Evolutionary conservation across 1,140 invertebrate genomes (phyloP).

Genomic region (Lepidotrigona ventralis): DNA sequence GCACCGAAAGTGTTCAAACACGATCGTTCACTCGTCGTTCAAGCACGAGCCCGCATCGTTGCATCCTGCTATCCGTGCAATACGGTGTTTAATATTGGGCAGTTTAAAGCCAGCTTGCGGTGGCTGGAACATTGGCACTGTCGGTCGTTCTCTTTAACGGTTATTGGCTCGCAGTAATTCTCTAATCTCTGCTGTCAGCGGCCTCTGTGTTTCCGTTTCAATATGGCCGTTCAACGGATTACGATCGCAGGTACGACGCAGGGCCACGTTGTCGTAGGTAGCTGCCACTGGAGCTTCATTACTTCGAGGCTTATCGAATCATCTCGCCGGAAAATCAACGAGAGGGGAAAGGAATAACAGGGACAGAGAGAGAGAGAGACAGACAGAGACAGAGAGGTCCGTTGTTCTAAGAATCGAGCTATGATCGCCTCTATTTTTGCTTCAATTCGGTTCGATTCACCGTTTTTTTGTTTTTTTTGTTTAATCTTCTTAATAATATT

Average conservation of each 20-base stretch:
- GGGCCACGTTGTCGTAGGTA: conserved; percentile 60
- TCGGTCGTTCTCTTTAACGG: conserved; percentile 78
- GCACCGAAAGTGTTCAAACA: neutral
- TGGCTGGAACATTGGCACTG: conserved; percentile 66
- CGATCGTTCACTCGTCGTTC: neutral
- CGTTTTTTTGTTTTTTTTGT: no score
- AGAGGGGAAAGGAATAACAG: conserved; percentile 27
- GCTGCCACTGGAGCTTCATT: conserved; percentile 71
- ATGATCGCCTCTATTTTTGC: neutral
- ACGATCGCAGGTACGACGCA: conserved; percentile 60
- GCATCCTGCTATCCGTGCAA: conserved; percentile 56
- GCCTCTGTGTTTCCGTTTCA: conserved; percentile 75
- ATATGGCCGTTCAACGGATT: conserved; percentile 72
- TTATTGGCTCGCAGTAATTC: conserved; percentile 77
- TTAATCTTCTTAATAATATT: neutral
- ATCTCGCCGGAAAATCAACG: conserved; percentile 59
- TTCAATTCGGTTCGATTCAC: neutral
- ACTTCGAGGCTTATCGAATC: conserved; percentile 71
- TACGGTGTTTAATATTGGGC: conserved; percentile 72
- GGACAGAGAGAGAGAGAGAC: neutral
- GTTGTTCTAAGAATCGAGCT: conserved; percentile 15
- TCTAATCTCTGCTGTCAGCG: conserved; percentile 78
- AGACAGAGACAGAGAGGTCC: neutral
- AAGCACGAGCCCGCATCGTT: conserved; percentile 35
- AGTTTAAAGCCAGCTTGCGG: conserved; percentile 71